These are phyloP conservation scores for Lymantria monacha DNA, from an alignment of 2,888 invertebrate genomes.

Conservation along the genomic window DNA sequence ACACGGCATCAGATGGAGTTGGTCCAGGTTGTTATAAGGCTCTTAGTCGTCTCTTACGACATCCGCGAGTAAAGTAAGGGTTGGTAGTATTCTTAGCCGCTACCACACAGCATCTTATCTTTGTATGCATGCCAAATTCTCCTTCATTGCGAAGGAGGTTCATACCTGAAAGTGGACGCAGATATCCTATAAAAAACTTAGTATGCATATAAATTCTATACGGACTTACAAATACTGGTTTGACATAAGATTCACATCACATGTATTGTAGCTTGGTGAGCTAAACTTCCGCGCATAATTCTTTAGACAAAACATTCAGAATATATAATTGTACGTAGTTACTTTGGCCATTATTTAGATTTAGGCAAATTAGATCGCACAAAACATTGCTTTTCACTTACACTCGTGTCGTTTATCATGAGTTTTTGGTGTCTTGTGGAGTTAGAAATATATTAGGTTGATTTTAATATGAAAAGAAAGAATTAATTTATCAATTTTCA, in stretches of 20 bases:
- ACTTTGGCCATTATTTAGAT: conserved; percentile 71
- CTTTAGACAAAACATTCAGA: conserved; percentile 58
- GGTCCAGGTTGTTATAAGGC: too few relatives aligned
- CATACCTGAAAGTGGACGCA: too few relatives aligned
- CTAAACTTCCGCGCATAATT: conserved; percentile 51
- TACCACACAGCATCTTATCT: too few relatives aligned
- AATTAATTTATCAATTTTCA: background rate
- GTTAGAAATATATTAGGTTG: conserved; percentile 26
- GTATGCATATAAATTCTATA: too few relatives aligned
- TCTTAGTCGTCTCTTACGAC: too few relatives aligned
- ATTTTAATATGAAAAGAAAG: background rate
- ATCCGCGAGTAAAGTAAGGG: too few relatives aligned
- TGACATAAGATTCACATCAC: background rate
- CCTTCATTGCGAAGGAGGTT: too few relatives aligned
- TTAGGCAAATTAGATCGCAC: conserved; percentile 70
- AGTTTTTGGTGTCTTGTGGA: conserved; percentile 57
- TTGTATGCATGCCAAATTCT: too few relatives aligned
- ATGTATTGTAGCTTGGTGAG: conserved; percentile 20
- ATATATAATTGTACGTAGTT: conserved; percentile 63
- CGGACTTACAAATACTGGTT: too few relatives aligned
- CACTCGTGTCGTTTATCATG: conserved; percentile 67
- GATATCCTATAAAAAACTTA: too few relatives aligned
- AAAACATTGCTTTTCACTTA: conserved; percentile 77
- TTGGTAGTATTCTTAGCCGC: too few relatives aligned
- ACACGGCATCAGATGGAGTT: too few relatives aligned